Conservation (phyloP, 2,797 vertebrate genomes). For the Heteromormyrus szaboi region DNA sequence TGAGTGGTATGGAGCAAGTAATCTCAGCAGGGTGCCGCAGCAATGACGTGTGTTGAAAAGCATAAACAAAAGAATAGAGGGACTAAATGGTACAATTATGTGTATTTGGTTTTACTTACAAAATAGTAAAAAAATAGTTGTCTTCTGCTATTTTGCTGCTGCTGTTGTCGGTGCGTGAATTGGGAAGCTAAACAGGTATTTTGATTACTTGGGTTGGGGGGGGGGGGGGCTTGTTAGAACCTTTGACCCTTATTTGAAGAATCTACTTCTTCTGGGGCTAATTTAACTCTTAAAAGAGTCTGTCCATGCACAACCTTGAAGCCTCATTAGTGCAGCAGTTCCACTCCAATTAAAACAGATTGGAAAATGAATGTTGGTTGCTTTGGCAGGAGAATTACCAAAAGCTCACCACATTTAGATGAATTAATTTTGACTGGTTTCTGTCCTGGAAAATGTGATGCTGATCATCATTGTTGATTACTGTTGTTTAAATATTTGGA, state of each 20-base stretch:
- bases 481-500: background rate
- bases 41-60: background rate
- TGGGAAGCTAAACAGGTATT: background rate
- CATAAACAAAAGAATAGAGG: background rate
- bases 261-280: background rate
- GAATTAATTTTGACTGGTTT: background rate
- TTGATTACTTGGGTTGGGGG: background rate
- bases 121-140: background rate
- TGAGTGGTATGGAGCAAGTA: background rate
- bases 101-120: background rate
- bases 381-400: background rate
- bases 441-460: background rate
- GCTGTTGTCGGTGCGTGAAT: background rate
- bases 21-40: background rate
- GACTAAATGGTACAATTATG: background rate
- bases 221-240: background rate
- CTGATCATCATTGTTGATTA: background rate
- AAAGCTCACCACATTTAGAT: background rate
- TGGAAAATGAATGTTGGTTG: background rate
- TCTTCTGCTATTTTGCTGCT: background rate
- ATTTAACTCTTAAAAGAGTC: slow-evolving; percentile 15
- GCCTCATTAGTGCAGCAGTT: background rate
- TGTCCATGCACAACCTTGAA: background rate
- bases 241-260: slow-evolving; percentile 8
- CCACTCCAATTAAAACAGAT: slow-evolving; percentile 4